These are phyloP conservation scores for Solea solea DNA, from an alignment of 2,113 vertebrate species.

Conservation along the genomic window DNA sequence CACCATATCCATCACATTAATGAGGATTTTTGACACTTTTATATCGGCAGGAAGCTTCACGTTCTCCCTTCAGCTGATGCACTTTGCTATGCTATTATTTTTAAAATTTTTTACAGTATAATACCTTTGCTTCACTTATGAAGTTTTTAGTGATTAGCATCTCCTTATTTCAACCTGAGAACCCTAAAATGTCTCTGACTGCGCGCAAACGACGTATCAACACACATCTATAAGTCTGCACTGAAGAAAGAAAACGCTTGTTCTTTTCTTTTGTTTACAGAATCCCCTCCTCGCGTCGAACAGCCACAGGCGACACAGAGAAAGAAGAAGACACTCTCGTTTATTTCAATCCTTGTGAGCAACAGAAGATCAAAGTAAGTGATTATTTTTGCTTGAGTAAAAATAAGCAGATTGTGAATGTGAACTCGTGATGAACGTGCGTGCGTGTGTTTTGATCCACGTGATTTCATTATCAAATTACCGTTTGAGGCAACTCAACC, in stretches of 20 bases:
- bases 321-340: slow-evolving; percentile 32
- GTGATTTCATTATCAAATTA: too few relatives aligned
- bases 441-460: too few relatives aligned
- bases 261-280: slow-evolving; percentile 42
- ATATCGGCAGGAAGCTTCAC: too few relatives aligned
- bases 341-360: slow-evolving; percentile 48
- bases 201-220: slow-evolving; percentile 22
- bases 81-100: neutral
- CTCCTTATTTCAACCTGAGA: slow-evolving; percentile 1
- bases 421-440: neutral
- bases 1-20: neutral
- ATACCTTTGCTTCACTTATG: neutral
- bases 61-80: neutral
- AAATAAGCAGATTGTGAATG: slow-evolving; percentile 1
- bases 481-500: too few relatives aligned
- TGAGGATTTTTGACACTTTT: neutral
- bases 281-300: slow-evolving; percentile 40
- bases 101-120: too few relatives aligned
- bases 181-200: slow-evolving; percentile 13
- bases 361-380: slow-evolving; percentile 65
- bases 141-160: neutral
- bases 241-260: slow-evolving; percentile 40
- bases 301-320: too few relatives aligned
- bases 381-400: slow-evolving; percentile 30
- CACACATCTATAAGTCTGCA: slow-evolving; percentile 33